Base-by-base conservation (phyloP, 2,888 invertebrate species). In the Eupeodes latifasciatus region DNA sequence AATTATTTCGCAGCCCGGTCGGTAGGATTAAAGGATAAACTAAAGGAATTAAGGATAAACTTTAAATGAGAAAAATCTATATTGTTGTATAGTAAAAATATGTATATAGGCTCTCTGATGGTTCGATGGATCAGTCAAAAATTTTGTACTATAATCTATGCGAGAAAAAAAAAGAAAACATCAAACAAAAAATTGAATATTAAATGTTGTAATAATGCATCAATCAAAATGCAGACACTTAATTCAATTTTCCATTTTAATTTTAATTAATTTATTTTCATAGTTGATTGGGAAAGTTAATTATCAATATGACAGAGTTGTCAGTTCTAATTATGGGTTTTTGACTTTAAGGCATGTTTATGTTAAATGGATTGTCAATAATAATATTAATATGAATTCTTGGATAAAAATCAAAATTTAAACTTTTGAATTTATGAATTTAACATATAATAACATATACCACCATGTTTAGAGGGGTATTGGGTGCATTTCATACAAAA, bases 271-370 rank as follows among this genome's bases (percentile, higher is more conserved):
- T 40, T 55, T 19, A 44, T 10, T 55, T 44, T 55, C 19, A 40
- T 4, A 53, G 19, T 71, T 71, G 71, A 71, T 71, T 71, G 55
- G 12, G 19, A 71, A 19, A 71, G 7, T 55, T 71, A 55, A 71
- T 71, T 71, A 71, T 55, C 10, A 71, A 71, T 55, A 53, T 55
- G 71, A 19, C 40, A 71, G 55, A 16, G 11, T 55, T 71, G 55
- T 71, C 40, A 71, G 19, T 53, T 44, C 55, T 55, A 55, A 55
- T 55, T 40, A 55, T 19, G 4, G 16, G 19, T 5, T 53, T 40
- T 53, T 12, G 19, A 53, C 2, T 69, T 55, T 19, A 12, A 19
- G 16, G 36, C 51, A 34, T n/a, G n/a, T 67, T 67, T 34, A 27
- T 66, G 14, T 4, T 66, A 14, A 47, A 66, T 14, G 12, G 55